These are phyloP conservation scores for Macroramphosus scolopax DNA, from an alignment of 2,797 vertebrate genomes.

Conservation along the genomic window DNA sequence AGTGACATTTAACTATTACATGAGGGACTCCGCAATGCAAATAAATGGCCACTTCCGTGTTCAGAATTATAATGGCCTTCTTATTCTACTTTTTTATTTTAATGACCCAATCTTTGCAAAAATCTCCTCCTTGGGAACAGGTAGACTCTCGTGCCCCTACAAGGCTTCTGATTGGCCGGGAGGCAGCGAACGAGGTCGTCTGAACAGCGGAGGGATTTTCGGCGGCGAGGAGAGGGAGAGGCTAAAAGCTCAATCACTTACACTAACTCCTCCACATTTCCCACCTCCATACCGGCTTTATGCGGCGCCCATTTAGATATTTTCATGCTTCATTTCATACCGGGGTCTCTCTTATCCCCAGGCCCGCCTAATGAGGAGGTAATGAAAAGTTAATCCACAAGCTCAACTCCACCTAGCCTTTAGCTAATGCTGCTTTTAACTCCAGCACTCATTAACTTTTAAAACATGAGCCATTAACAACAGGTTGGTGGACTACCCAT, in stretches of 20 bases:
- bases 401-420: conserved; percentile 77
- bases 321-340: conserved; percentile 77
- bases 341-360: conserved; percentile 75
- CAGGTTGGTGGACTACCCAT: conserved; percentile 76
- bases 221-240: conserved; percentile 33
- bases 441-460: conserved; percentile 81
- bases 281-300: conserved; percentile 57
- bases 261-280: conserved; percentile 53
- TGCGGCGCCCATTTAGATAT: conserved; percentile 63
- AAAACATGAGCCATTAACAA: conserved; percentile 79
- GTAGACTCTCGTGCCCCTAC: conserved; percentile 44
- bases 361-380: conserved; percentile 79
- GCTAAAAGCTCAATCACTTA: conserved; percentile 65
- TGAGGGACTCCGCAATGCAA: conserved; percentile 71
- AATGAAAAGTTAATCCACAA: conserved; percentile 83
- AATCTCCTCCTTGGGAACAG: conserved; percentile 70
- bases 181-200: conserved; percentile 66
- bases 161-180: conserved; percentile 70
- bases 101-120: conserved; percentile 78
- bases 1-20: conserved; percentile 75
- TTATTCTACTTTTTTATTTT: conserved; percentile 76
- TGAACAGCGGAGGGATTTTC: conserved; percentile 47
- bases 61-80: conserved; percentile 74
- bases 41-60: conserved; percentile 72
- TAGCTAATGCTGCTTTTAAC: conserved; percentile 81